Conservation (phyloP, 1,140 invertebrate species). For the Drosophila malerkotliana region DNA sequence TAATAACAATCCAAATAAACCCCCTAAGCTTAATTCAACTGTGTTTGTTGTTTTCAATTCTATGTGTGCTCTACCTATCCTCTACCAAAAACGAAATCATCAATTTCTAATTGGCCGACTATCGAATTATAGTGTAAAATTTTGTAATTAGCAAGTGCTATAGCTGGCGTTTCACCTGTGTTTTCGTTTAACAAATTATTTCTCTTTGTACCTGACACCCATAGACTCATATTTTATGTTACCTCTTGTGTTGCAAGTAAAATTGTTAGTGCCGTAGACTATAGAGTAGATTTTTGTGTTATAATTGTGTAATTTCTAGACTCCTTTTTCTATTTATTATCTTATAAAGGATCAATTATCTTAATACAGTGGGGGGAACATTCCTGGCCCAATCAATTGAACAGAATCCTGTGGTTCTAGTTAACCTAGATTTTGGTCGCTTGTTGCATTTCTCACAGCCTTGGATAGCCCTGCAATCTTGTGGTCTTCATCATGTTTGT, state of each 20-base stretch:
- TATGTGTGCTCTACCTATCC: slow-evolving; percentile 2
- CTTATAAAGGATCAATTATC: too few species aligned
- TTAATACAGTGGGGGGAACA: too few species aligned
- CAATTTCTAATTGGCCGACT: slow-evolving; percentile 29
- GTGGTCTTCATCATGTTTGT: slow-evolving; percentile 26
- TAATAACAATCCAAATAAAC: slow-evolving; percentile 22
- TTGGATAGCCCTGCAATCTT: slow-evolving; percentile 23
- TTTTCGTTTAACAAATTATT: slow-evolving; percentile 11
- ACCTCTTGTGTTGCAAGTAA: slow-evolving; percentile 13
- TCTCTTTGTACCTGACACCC: not conserved
- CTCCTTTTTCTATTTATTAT: not conserved
- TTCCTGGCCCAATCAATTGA: too few species aligned
- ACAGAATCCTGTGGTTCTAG: too few species aligned
- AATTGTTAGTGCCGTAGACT: slow-evolving; percentile 5
- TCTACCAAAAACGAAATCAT: not conserved
- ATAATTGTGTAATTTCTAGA: slow-evolving; percentile 4
- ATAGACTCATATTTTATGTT: slow-evolving; percentile 4
- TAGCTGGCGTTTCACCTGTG: slow-evolving; percentile 13
- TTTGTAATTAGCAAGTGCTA: slow-evolving; percentile 22
- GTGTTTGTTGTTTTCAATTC: slow-evolving; percentile 35
- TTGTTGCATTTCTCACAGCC: slow-evolving; percentile 35
- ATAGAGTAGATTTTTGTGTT: slow-evolving; percentile 5
- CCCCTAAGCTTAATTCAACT: slow-evolving; percentile 26
- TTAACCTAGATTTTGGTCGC: too few species aligned
- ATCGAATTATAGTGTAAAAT: slow-evolving; percentile 12